Evolutionary conservation across 2,888 invertebrate species (phyloP).

Genomic region (Drosophila meridiana): DNA sequence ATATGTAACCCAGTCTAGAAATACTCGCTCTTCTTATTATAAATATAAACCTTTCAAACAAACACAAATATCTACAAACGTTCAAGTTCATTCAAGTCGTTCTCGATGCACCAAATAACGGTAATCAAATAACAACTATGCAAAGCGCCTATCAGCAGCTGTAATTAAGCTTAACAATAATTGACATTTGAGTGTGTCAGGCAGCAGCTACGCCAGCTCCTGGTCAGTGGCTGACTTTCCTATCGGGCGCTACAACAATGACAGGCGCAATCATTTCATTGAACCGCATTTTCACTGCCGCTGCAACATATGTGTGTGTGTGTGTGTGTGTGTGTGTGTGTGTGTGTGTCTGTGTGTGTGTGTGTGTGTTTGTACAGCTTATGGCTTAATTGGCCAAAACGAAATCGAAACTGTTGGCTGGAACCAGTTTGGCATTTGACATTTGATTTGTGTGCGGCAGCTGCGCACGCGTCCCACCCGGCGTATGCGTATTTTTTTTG

Average conservation of each 20-base stretch:
- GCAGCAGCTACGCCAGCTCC: not conserved
- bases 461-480: slow-evolving; percentile 30
- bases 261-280: slow-evolving; percentile 59
- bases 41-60: too few species aligned
- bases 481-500: slow-evolving; percentile 38
- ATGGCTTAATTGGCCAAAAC: slow-evolving; percentile 71
- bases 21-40: too few species aligned
- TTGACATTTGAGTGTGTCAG: slow-evolving; percentile 6
- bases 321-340: slow-evolving; percentile 13
- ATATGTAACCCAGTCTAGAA: too few species aligned
- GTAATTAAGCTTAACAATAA: not conserved
- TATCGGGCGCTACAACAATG: slow-evolving; percentile 10
- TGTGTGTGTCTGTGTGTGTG: not conserved
- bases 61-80: too few species aligned
- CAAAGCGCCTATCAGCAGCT: not conserved
- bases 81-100: too few species aligned
- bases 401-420: slow-evolving; percentile 54
- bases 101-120: not conserved
- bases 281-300: slow-evolving; percentile 59
- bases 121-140: not conserved
- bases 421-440: slow-evolving; percentile 52
- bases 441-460: slow-evolving; percentile 51
- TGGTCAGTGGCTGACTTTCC: not conserved
- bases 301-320: not conserved
- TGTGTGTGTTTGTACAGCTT: slow-evolving; percentile 33